Evolutionary conservation across 2,888 invertebrate genomes (phyloP), one percentile per base, ranked within the genome.

Genomic region (Drosophila percnosoma): DNA sequence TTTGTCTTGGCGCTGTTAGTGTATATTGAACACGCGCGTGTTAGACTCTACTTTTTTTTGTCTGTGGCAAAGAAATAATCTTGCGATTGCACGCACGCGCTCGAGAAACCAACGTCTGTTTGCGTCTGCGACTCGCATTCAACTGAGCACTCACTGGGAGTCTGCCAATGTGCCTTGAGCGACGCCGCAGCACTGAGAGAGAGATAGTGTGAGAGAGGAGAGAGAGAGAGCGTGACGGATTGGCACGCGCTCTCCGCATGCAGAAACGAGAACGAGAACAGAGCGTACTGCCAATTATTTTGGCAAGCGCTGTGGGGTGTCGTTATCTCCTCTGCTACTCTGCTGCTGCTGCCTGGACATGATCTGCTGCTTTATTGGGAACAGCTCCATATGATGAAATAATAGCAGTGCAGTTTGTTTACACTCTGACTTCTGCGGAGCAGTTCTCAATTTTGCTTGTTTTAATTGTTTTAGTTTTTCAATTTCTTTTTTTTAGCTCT

Each of bases 41-140:
- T 69, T 52, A 18, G 34, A 61, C 49, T 59, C 21, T 15, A 24
- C 29, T 10, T 27, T 31, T 31, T 48, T 70, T 70, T 45, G 27
- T 58, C 10, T 33, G 48, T 21, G 6, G 52, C 38, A 36, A 40
- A 57, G 38, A 59, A 53, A 57, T 55, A 18, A 29, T 2, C 29
- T 38, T 60, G 70, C 45, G 29, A 45, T 68, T 59, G 45, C 70
- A 83, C 84, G 84, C 84, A 89, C 85, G 85, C 82, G 82, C 77
- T 67, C 49, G 42, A 27, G 18, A 45, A 38, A 7, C 5, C 2
- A 38, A 82, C 91, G 90, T 85, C 91, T 64, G 83, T 52, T 57
- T 81, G 62, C 63, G 68, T 75, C 82, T 79, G 76, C 82, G 82
- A 68, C 68, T 91, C 84, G 76, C 80, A 78, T 80, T 75, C 75